Conservation (phyloP, 2,113 vertebrate species). For the Otocyon megalotis region DNA sequence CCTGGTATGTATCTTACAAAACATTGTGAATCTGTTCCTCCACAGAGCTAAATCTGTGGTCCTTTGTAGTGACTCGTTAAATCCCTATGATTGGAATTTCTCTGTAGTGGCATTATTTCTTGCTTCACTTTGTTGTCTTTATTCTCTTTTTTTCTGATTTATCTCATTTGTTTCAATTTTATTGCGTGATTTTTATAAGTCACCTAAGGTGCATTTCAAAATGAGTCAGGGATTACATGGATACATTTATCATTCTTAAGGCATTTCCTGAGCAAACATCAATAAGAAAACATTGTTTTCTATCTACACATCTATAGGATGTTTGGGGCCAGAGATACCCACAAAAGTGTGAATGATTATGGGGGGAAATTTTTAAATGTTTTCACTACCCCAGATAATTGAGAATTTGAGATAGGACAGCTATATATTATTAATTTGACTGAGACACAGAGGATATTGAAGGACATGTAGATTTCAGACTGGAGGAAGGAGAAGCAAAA, state of each 20-base stretch:
- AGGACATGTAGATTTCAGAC: background rate
- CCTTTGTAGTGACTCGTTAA: background rate
- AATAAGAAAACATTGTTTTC: background rate
- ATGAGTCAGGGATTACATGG: background rate
- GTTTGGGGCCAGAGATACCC: background rate
- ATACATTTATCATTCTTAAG: constrained; percentile 6
- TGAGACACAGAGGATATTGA: background rate
- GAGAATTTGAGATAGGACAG: constrained; percentile 9
- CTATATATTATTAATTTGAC: constrained; percentile 25
- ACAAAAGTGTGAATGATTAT: background rate
- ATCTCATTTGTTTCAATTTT: constrained; percentile 24
- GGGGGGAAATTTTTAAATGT: background rate
- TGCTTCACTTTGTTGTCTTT: background rate
- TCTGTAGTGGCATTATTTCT: background rate
- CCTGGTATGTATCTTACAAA: background rate
- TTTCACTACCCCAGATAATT: constrained; percentile 24
- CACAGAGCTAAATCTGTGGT: background rate
- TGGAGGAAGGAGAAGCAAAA: background rate
- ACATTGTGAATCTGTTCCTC: background rate
- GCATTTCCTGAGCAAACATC: constrained; percentile 11
- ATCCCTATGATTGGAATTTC: background rate
- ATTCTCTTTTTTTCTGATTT: background rate
- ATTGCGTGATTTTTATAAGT: background rate
- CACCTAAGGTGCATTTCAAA: constrained; percentile 43
- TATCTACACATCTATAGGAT: no score